phyloP scores from a whole-genome alignment of 1,140 invertebrate species.

The Diachasmimorpha longicaudata region DNA sequence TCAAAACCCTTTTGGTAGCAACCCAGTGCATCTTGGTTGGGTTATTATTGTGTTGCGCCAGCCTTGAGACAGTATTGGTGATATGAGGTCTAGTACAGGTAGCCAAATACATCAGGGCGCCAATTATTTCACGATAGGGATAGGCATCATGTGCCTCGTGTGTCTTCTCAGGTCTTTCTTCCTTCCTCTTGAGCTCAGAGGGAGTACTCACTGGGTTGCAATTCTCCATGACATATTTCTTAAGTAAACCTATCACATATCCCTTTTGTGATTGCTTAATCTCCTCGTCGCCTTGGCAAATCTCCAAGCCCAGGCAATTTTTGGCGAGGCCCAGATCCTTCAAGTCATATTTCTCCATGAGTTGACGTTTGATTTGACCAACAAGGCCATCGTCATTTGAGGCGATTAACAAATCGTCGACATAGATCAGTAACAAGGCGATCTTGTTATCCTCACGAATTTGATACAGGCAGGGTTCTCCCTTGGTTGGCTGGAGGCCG shows the following conservation, averaged over 20 bases:
- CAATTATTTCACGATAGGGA: conserved; percentile 50
- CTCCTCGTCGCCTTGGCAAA: not conserved
- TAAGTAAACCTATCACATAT: conserved; percentile 16
- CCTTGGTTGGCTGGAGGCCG: conserved; percentile 18
- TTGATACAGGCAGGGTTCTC: conserved; percentile 36
- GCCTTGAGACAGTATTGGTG: conserved; percentile 48
- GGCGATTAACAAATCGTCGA: conserved; percentile 27
- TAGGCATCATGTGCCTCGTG: not conserved
- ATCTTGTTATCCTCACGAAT: not conserved
- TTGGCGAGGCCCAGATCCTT: conserved; percentile 19
- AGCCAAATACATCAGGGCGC: conserved; percentile 55
- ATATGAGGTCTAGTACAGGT: conserved; percentile 47
- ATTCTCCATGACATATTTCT: conserved; percentile 15
- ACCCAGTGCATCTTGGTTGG: conserved; percentile 29
- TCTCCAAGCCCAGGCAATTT: conserved; percentile 12
- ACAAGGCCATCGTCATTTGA: not conserved
- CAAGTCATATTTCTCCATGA: conserved; percentile 17
- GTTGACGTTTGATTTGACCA: conserved; percentile 7
- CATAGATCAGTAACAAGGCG: conserved; percentile 12
- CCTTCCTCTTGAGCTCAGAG: conserved; percentile 27
- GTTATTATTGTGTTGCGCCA: conserved; percentile 37
- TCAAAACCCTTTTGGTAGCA: conserved; percentile 29
- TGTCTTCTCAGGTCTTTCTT: not conserved
- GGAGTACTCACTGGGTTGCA: conserved; percentile 40
- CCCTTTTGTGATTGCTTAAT: conserved; percentile 15